These are phyloP conservation scores for Tryphoninae sp. DNA, from an alignment of 2,888 invertebrate genomes.

Conservation along the genomic window DNA sequence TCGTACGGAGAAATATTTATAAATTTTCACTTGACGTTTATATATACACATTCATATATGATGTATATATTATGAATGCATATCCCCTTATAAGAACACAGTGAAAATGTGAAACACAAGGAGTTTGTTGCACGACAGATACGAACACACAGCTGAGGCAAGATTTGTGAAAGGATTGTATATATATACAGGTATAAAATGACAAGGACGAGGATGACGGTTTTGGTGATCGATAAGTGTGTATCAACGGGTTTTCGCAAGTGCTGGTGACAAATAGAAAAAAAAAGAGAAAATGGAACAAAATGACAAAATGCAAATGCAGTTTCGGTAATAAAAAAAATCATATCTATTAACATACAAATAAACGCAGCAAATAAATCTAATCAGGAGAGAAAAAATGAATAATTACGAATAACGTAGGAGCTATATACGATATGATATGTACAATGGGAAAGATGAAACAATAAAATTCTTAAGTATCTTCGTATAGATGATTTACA, in stretches of 20 bases:
- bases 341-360: constrained; percentile 77
- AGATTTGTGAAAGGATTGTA: constrained; percentile 11
- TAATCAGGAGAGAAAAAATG: constrained; percentile 54
- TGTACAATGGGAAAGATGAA: constrained; percentile 47
- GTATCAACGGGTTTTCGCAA: constrained; percentile 44
- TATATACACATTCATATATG: constrained; percentile 46
- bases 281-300: constrained; percentile 46
- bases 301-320: constrained; percentile 76
- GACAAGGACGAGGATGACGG: constrained; percentile 18
- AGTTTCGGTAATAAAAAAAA: constrained; percentile 73
- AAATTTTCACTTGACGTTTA: constrained; percentile 60
- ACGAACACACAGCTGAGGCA: constrained; percentile 32
- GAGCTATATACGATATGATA: constrained; percentile 53
- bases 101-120: constrained; percentile 14
- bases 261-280: constrained; percentile 39
- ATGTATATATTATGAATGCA: not conserved
- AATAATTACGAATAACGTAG: constrained; percentile 45
- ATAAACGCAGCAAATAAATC: constrained; percentile 59
- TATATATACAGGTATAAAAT: constrained; percentile 45
- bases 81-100: not conserved
- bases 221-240: constrained; percentile 1
- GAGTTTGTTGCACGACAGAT: constrained; percentile 20
- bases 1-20: constrained; percentile 23
- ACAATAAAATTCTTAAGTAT: constrained; percentile 42
- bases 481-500: constrained; percentile 68